Conservation (phyloP, 2,797 vertebrate genomes). For the Gymnocypris eckloni region DNA sequence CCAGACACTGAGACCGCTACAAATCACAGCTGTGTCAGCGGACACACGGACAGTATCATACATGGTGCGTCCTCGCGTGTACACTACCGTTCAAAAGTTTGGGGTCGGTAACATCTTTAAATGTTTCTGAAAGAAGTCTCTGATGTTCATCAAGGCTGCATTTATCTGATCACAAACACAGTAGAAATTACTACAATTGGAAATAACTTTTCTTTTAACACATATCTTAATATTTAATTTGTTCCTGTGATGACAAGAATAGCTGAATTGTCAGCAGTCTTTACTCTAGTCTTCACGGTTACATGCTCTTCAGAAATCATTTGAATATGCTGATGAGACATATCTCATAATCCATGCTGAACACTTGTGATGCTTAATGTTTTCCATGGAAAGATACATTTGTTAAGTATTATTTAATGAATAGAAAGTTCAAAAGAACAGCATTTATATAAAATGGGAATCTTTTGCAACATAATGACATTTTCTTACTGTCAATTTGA, state of each 20-base stretch:
- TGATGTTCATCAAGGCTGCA: background rate
- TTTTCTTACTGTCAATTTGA: background rate
- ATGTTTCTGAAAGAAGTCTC: background rate
- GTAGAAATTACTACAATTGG: background rate
- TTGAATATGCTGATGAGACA: background rate
- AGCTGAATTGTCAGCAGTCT: background rate
- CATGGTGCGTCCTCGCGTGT: background rate
- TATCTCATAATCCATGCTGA: background rate
- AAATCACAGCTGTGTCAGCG: constrained; percentile 14
- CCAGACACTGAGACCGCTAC: background rate
- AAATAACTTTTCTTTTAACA: background rate
- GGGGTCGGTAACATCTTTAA: background rate
- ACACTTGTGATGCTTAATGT: background rate
- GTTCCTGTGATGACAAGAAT: background rate
- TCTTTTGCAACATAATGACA: background rate
- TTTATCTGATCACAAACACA: background rate
- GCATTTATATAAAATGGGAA: background rate
- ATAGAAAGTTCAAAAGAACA: background rate
- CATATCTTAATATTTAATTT: background rate
- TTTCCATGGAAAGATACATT: background rate
- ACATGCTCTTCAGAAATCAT: background rate
- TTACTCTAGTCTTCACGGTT: background rate
- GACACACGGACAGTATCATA: background rate
- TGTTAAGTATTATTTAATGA: background rate
- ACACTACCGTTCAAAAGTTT: background rate